phyloP scores from a whole-genome alignment of 2,888 invertebrate species.

The Perithous albicinctus region DNA sequence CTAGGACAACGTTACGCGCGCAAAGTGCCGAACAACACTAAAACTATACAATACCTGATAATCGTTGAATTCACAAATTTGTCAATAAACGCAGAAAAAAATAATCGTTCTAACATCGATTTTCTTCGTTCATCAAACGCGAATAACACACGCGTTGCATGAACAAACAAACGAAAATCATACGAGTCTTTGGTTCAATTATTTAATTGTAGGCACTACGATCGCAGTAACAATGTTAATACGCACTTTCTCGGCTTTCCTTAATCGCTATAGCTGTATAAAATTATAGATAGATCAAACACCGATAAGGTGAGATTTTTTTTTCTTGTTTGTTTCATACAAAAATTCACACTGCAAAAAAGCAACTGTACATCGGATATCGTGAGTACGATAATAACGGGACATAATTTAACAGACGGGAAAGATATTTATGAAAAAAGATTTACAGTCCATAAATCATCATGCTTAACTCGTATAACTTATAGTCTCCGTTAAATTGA shows the following conservation, averaged over 20 bases:
- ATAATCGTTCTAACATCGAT: slow-evolving; percentile 42
- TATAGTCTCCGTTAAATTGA: slow-evolving; percentile 30
- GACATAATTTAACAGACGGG: slow-evolving; percentile 30
- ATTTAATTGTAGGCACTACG: slow-evolving; percentile 62
- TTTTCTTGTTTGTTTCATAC: slow-evolving; percentile 38
- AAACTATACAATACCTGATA: slow-evolving; percentile 31
- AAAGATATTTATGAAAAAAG: slow-evolving; percentile 24
- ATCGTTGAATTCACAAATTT: slow-evolving; percentile 34
- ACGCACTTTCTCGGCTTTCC: slow-evolving; percentile 10
- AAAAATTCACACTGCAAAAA: slow-evolving; percentile 46
- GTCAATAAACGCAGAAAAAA: slow-evolving; percentile 28
- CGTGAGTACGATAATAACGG: slow-evolving; percentile 10
- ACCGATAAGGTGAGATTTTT: slow-evolving; percentile 33
- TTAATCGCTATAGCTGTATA: slow-evolving; percentile 54
- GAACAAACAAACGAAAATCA: slow-evolving; percentile 44
- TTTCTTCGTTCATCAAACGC: slow-evolving; percentile 21
- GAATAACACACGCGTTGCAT: slow-evolving; percentile 8
- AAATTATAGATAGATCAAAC: slow-evolving; percentile 52
- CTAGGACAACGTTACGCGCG: slow-evolving; percentile 21
- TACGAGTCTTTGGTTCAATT: slow-evolving; percentile 64
- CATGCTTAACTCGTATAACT: slow-evolving; percentile 28
- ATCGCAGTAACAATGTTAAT: slow-evolving; percentile 51
- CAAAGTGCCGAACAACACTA: slow-evolving; percentile 38
- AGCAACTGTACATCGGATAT: slow-evolving; percentile 52
- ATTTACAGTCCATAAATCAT: slow-evolving; percentile 25